phyloP scores from a whole-genome alignment of 1,140 invertebrate genomes.

The Drosophila kurseongensis region DNA sequence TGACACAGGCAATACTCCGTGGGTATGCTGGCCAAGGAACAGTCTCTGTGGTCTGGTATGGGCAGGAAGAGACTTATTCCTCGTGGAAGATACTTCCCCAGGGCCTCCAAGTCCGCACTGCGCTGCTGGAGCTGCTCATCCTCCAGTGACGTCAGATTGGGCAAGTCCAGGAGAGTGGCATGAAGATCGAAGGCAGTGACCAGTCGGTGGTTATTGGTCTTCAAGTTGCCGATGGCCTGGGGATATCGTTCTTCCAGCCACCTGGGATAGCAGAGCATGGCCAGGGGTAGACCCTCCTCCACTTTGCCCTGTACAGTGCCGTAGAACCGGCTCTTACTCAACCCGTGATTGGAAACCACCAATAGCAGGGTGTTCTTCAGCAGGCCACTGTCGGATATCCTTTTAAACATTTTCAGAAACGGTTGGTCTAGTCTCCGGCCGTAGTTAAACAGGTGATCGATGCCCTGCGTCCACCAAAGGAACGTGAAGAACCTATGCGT shows the following conservation, averaged over 20 bases:
- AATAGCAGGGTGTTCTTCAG: constrained; percentile 89
- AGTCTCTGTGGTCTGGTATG: constrained; percentile 16
- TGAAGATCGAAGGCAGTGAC: constrained; percentile 93
- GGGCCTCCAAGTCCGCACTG: neutral
- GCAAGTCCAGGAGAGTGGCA: constrained; percentile 84
- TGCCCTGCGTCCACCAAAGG: constrained; percentile 91
- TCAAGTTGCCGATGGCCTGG: constrained; percentile 88
- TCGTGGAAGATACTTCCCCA: constrained; percentile 2
- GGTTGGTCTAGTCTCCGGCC: constrained; percentile 87
- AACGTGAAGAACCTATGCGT: constrained; percentile 88
- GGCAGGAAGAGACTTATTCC: constrained; percentile 39
- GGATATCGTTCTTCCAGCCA: constrained; percentile 88
- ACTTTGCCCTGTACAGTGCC: constrained; percentile 87
- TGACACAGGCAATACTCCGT: constrained; percentile 17
- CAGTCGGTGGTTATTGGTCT: constrained; percentile 88
- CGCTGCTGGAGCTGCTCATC: constrained; percentile 14
- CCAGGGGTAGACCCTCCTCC: constrained; percentile 95
- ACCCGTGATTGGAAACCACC: constrained; percentile 95
- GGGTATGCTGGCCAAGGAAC: constrained; percentile 21
- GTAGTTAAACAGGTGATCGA: constrained; percentile 90
- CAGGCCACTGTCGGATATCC: constrained; percentile 85
- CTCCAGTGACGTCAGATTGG: constrained; percentile 5
- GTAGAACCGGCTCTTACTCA: constrained; percentile 88
- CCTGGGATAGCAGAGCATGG: constrained; percentile 90
- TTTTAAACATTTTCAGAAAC: constrained; percentile 86